These are phyloP conservation scores for Urophycis tenuis DNA, from an alignment of 2,797 vertebrate genomes.

Conservation along the genomic window DNA sequence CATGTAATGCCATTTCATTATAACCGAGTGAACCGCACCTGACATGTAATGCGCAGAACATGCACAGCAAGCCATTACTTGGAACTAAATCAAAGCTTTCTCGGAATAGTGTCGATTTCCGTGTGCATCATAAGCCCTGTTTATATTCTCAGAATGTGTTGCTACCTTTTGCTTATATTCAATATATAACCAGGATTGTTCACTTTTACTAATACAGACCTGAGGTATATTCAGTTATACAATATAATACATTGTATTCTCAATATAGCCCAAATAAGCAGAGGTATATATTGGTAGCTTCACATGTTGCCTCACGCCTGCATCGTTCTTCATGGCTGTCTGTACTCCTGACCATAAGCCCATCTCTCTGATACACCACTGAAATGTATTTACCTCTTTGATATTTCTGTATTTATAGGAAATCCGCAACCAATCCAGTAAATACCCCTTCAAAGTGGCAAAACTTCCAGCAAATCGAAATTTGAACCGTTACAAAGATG, in stretches of 20 bases:
- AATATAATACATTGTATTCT: neutral
- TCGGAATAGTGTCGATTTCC: neutral
- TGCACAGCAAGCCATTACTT: neutral
- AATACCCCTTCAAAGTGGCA: constrained; percentile 88
- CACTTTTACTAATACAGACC: neutral
- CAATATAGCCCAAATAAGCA: neutral
- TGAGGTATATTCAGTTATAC: neutral
- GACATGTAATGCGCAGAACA: neutral
- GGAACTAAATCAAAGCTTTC: constrained; percentile 3
- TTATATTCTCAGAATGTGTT: neutral
- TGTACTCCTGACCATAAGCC: neutral
- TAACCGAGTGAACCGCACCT: neutral
- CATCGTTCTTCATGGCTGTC: neutral
- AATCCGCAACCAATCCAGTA: constrained; percentile 88
- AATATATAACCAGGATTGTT: neutral
- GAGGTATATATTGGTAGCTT: neutral
- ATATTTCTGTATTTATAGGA: constrained; percentile 73
- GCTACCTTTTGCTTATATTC: neutral
- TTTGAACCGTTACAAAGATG: constrained; percentile 97
- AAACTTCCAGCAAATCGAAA: constrained; percentile 91
- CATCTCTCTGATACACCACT: neutral
- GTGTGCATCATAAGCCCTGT: neutral
- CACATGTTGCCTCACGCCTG: neutral
- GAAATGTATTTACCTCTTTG: constrained; percentile 13
- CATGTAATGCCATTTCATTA: neutral